phyloP scores from a whole-genome alignment of 2,113 vertebrate species.

The Baryphthengus martii region DNA sequence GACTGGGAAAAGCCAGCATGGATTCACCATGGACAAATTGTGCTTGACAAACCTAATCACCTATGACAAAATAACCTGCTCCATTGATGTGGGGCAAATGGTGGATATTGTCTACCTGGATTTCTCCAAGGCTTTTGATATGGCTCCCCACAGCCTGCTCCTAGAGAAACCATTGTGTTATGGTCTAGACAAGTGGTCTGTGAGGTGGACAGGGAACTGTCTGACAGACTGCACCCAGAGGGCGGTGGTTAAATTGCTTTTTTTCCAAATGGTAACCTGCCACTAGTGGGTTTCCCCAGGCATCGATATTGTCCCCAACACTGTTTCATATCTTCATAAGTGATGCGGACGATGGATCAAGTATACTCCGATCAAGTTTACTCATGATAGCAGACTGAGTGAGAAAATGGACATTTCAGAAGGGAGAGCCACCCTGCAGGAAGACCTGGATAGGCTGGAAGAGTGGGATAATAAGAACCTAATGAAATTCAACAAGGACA shows the following conservation, averaged over 20 bases:
- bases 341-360: neutral
- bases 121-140: no score
- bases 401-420: neutral
- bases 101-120: no score
- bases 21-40: no score
- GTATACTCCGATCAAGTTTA: neutral
- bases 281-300: neutral
- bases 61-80: no score
- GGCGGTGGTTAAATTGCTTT: neutral
- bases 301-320: neutral
- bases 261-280: neutral
- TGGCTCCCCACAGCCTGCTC: no score
- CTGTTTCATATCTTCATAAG: neutral
- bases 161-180: neutral
- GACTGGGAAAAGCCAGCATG: no score
- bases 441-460: no score
- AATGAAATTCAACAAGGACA: no score
- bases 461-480: no score
- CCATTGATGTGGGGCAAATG: no score
- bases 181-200: neutral
- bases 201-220: neutral
- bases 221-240: neutral
- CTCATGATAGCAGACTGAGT: neutral
- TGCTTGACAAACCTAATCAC: no score
- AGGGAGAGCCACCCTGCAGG: no score